These are phyloP conservation scores for Pelosia muscerda DNA, from an alignment of 2,888 invertebrate species.

Conservation along the genomic window DNA sequence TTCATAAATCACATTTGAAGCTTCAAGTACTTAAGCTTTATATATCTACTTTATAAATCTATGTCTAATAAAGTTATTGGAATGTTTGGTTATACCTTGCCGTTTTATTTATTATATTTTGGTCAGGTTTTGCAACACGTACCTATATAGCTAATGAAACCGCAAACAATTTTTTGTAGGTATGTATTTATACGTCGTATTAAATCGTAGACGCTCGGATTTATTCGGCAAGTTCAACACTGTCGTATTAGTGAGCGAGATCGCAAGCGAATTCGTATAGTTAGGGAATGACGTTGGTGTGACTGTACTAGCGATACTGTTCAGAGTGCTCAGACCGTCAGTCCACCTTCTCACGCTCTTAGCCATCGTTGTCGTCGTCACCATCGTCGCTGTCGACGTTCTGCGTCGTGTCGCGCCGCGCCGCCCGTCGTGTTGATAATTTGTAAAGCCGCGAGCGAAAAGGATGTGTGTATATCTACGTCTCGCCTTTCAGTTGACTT, in stretches of 20 bases:
- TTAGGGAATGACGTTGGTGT: conserved; percentile 71
- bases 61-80: conserved; percentile 26
- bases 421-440: conserved; percentile 77
- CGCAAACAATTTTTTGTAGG: conserved; percentile 63
- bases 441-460: conserved; percentile 82
- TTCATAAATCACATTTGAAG: neutral
- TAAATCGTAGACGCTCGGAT: conserved; percentile 71
- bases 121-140: conserved; percentile 64
- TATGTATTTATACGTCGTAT: conserved; percentile 62
- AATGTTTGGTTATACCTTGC: conserved; percentile 28
- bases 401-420: conserved; percentile 57
- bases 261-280: conserved; percentile 67
- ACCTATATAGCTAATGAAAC: conserved; percentile 63
- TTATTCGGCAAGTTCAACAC: conserved; percentile 68
- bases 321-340: conserved; percentile 67
- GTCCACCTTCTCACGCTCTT: conserved; percentile 63
- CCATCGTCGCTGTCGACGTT: conserved; percentile 58
- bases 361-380: conserved; percentile 56
- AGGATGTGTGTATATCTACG: conserved; percentile 86
- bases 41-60: conserved; percentile 1
- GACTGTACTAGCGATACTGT: conserved; percentile 76
- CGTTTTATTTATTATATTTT: conserved; percentile 52
- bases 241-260: conserved; percentile 77
- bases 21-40: neutral
- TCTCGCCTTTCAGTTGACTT: conserved; percentile 87